Base-by-base conservation (phyloP, 2,113 vertebrate genomes). In the Channa maculata region DNA sequence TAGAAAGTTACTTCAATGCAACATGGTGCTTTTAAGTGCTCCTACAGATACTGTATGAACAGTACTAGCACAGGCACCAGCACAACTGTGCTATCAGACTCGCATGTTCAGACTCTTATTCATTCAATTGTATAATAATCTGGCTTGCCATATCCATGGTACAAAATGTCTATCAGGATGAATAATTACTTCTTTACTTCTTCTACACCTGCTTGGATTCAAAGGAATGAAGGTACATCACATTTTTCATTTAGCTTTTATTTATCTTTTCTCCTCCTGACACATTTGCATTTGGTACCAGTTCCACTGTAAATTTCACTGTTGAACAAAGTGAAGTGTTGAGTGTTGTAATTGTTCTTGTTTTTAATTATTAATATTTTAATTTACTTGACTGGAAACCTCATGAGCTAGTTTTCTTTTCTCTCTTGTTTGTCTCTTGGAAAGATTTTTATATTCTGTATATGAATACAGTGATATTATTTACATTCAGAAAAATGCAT, bases 331-430 rank as follows among this genome's bases (percentile, higher is more conserved):
- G 90, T 92, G 78, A 92, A 90, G 84, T 94, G 91, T 88, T 88
- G 86, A 87, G 85, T 94, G 89, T 93, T 79, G 91, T 94, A 93
- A 88, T 79, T 86, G 91, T 92, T 92, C 48, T 85, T 87, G 88
- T 86, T 93, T 91, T 89, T 91, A 90, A 89, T 85, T 80, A 83
- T 88, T 70, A 80, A 87, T 89, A 89, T 85, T 90, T 92, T 92
- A 83, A 79, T 92, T 90, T 71, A 83, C 75, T 90, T 83, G 79
- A 91, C 88, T 82, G 86, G 81, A 91, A 91, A 85, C 81, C 87
- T 87, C 86, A 87, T 84, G 45, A 0, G 70, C 84, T 59, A 58
- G 78, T 86, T 71, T 69, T 55, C 57, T 71, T 70, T 75, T 74
- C 44, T 41, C 9, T 51, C 46, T 60, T 75, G 83, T 84, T 85